These are phyloP conservation scores for Phataginus tetradactyla DNA, from an alignment of 2,797 vertebrate species.

Conservation along the genomic window DNA sequence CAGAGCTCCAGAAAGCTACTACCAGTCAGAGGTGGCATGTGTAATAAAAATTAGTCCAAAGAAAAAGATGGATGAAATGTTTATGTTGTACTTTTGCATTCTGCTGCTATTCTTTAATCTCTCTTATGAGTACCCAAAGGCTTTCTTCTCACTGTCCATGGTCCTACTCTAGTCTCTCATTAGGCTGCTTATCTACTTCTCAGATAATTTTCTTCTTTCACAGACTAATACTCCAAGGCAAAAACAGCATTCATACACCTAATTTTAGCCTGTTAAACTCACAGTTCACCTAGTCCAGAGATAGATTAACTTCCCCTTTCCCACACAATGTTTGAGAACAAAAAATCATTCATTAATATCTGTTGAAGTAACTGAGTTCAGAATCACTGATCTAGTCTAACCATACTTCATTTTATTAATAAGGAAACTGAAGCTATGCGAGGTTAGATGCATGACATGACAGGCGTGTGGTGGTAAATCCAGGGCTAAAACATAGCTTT, in stretches of 20 bases:
- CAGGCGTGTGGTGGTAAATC: background rate
- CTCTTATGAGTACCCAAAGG: background rate
- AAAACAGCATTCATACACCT: background rate
- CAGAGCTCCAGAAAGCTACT: background rate
- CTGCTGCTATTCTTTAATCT: background rate
- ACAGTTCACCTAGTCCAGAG: background rate
- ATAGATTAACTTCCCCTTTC: background rate
- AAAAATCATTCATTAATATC: background rate
- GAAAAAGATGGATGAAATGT: background rate
- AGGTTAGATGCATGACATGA: background rate
- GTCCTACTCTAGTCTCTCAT: background rate
- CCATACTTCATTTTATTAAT: background rate
- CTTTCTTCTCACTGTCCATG: background rate
- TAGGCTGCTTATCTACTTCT: background rate
- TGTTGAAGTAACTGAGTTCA: background rate
- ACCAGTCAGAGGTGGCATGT: background rate
- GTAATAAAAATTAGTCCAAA: background rate
- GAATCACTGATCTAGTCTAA: background rate
- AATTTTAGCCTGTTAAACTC: background rate
- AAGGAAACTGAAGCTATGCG: background rate
- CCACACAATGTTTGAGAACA: background rate
- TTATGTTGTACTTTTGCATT: too few species aligned
- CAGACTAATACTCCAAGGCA: background rate
- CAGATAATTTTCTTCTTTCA: background rate
- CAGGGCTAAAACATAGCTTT: background rate